Evolutionary conservation across 2,113 vertebrate species (phyloP).

Genomic region (Psilopogon haemacephalus): DNA sequence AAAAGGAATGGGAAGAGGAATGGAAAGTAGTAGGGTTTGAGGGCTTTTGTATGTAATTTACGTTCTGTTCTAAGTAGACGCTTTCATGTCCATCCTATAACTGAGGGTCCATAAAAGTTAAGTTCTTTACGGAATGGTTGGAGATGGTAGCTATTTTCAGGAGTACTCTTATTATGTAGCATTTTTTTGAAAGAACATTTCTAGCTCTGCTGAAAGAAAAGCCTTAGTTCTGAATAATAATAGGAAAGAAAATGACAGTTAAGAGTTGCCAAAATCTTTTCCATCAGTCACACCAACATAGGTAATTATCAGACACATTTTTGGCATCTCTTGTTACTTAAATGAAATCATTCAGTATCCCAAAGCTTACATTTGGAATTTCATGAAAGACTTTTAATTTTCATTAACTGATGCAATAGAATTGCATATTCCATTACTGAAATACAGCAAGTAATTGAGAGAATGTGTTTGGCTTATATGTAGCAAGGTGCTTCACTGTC

Average conservation of each 20-base stretch:
- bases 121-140: neutral
- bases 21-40: neutral
- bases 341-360: neutral
- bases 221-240: constrained; percentile 2
- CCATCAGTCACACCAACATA: neutral
- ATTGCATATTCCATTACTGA: neutral
- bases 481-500: neutral
- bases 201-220: neutral
- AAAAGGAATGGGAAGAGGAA: neutral
- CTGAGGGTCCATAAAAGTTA: neutral
- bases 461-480: neutral
- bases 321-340: neutral
- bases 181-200: neutral
- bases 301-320: neutral
- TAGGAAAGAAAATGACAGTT: neutral
- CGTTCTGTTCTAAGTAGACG: neutral
- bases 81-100: neutral
- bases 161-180: neutral
- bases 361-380: neutral
- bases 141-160: neutral
- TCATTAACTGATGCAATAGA: neutral
- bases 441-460: neutral
- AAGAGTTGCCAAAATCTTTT: neutral
- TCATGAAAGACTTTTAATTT: neutral
- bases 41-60: neutral